phyloP scores from a whole-genome alignment of 2,113 vertebrate genomes.

The Tachysurus fulvidraco region DNA sequence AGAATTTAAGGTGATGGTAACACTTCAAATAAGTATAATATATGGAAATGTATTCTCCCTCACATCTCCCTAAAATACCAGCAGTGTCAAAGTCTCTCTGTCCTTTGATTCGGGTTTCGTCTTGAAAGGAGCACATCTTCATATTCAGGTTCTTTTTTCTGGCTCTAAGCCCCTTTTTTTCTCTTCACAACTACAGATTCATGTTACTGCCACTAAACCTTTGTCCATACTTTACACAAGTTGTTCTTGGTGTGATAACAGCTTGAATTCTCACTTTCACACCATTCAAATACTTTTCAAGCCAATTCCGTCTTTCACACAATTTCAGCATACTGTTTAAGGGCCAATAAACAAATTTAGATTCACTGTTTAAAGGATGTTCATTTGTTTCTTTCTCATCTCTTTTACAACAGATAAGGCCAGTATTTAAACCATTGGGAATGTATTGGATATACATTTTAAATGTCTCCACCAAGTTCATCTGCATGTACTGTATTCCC shows the following conservation, averaged over 20 bases:
- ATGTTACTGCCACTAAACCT: slow-evolving; percentile 10
- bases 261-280: slow-evolving; percentile 7
- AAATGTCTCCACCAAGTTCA: background rate
- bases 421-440: background rate
- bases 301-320: slow-evolving; percentile 10
- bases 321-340: background rate
- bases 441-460: background rate
- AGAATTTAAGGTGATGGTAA: background rate
- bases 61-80: slow-evolving; percentile 20
- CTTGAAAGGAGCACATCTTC: background rate
- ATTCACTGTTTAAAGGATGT: slow-evolving; percentile 14
- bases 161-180: slow-evolving; percentile 13
- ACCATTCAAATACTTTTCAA: background rate
- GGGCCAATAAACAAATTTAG: slow-evolving; percentile 18
- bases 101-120: slow-evolving; percentile 12
- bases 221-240: slow-evolving; percentile 13
- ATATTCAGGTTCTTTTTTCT: slow-evolving; percentile 19
- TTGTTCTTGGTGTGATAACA: background rate
- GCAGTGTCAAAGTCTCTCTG: slow-evolving; percentile 7
- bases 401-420: background rate
- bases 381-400: background rate
- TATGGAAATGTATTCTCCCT: slow-evolving; percentile 34
- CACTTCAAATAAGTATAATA: slow-evolving; percentile 14
- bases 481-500: background rate
- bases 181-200: slow-evolving; percentile 18